Base-by-base conservation (phyloP, 2,888 invertebrate genomes). In the Toxonevra muliebris region DNA sequence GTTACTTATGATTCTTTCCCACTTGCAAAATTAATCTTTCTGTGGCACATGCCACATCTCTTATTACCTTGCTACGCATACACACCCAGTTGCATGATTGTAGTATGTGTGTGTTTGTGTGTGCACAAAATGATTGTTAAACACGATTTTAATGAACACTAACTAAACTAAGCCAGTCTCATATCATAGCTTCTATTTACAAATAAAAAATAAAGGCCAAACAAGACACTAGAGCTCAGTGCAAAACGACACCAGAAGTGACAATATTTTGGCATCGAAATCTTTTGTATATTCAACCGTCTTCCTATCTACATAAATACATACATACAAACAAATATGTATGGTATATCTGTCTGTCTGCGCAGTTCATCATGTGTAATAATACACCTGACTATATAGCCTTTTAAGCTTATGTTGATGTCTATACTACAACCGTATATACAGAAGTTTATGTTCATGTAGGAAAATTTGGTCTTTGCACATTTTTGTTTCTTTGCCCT, bases 351-450 rank as follows among this genome's bases (percentile, higher is more conserved):
- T 17, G 58, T 57, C 65, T 65, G 42, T 61, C 61, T 30, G 30
- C 30, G 2, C 30, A 30, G 30, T 67, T 61, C 70, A 67, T 67
- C 74, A 74, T 74, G 73, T 75, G 79, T 76, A 77, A 79, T 69
- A 75, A 76, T 77, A 74, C 80, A 81, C 80, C 80, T 81, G 80
- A 81, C 77, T 63, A 41, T 20, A 9, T 17, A 30, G 45, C 19
- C 67, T 52, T 58, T 57, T 50, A 58, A 55, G 62, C 57, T 57
- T 52, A 7, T 41, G 9, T 7, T 43, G 4, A 43, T 53, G 62
- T 12, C 54, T 53, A 54, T 53, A 10, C 62, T 54, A 54, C 53
- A 54, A 53, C 48, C 19, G 30, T 54, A 54, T 20, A 55, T 60
- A 13, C 41, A 42, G 8, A 12, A 30, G 30, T n/a, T 57, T 40